A percentile compares a stretch with the other conserved stretches of the same genome.
phyloP scores from a whole-genome alignment of 2,888 invertebrate genomes.

The Acronicta alni region DNA sequence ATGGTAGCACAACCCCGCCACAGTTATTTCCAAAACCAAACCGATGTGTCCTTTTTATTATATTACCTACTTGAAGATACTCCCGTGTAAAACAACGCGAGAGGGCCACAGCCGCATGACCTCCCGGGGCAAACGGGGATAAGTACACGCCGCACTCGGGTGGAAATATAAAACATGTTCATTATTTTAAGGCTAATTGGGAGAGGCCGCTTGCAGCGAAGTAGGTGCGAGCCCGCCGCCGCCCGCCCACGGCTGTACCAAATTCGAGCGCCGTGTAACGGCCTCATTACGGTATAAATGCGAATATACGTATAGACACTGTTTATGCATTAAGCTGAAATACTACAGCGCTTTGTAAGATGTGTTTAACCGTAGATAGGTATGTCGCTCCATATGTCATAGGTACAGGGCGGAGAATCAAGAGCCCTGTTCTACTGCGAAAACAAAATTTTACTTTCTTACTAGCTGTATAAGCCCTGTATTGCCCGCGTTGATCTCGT shows the following conservation, averaged over 20 bases:
- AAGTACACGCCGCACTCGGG: constrained; percentile 85
- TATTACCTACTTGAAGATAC: constrained; percentile 74
- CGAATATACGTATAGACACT: constrained; percentile 81
- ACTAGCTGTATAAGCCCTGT: too few species aligned
- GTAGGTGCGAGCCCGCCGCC: constrained; percentile 80
- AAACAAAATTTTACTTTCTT: constrained; percentile 34
- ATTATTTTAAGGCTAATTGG: constrained; percentile 90
- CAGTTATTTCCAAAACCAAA: constrained; percentile 66
- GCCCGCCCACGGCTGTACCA: constrained; percentile 85
- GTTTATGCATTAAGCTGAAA: constrained; percentile 86
- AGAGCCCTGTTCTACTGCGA: constrained; percentile 2
- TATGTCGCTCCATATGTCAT: constrained; percentile 33
- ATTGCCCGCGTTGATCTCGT: too few species aligned
- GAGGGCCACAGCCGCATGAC: constrained; percentile 81
- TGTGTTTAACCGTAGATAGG: constrained; percentile 50
- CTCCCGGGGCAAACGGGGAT: constrained; percentile 86
- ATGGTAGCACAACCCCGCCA: constrained; percentile 53
- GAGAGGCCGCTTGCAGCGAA: constrained; percentile 85
- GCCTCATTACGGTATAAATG: constrained; percentile 80
- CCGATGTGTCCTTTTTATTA: constrained; percentile 76
- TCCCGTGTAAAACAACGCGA: constrained; percentile 72
- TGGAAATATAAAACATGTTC: constrained; percentile 89
- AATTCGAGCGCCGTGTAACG: constrained; percentile 79
- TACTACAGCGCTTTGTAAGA: constrained; percentile 70
- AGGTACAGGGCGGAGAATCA: constrained; percentile 20